Conservation (phyloP, 2,797 vertebrate genomes). For the Platalea minor region DNA sequence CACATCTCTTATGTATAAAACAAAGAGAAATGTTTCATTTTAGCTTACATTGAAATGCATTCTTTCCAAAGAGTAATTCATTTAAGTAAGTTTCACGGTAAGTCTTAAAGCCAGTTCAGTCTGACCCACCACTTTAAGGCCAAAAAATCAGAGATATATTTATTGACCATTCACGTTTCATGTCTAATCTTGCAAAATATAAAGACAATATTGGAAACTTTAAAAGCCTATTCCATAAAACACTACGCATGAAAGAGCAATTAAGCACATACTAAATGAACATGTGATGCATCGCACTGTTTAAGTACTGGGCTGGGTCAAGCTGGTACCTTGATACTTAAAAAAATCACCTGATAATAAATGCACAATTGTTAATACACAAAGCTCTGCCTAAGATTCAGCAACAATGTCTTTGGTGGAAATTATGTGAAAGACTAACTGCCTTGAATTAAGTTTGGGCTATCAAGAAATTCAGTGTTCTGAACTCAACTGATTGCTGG, state of each 20-base stretch:
- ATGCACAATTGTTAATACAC: not conserved
- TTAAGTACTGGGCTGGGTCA: not conserved
- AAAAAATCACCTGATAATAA: not conserved
- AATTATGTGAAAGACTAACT: not conserved
- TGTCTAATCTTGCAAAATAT: not conserved
- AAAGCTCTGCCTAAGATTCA: not conserved
- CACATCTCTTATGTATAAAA: not conserved
- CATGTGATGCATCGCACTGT: not conserved
- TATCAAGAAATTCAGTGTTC: not conserved
- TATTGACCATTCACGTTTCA: not conserved
- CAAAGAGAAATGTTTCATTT: not conserved
- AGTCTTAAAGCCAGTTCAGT: not conserved
- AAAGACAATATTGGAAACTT: not conserved
- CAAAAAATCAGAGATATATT: not conserved
- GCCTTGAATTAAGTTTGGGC: not conserved
- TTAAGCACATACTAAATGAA: not conserved
- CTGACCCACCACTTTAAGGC: not conserved
- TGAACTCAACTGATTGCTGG: not conserved
- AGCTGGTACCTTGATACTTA: not conserved
- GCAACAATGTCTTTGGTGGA: not conserved
- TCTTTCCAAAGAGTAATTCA: not conserved
- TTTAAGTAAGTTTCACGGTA: not conserved
- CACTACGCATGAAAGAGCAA: not conserved
- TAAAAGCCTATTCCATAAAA: not conserved
- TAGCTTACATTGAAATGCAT: not conserved